Conservation (phyloP, 1,140 invertebrate species). For the Gyrodactylus bullatarudis region DNA sequence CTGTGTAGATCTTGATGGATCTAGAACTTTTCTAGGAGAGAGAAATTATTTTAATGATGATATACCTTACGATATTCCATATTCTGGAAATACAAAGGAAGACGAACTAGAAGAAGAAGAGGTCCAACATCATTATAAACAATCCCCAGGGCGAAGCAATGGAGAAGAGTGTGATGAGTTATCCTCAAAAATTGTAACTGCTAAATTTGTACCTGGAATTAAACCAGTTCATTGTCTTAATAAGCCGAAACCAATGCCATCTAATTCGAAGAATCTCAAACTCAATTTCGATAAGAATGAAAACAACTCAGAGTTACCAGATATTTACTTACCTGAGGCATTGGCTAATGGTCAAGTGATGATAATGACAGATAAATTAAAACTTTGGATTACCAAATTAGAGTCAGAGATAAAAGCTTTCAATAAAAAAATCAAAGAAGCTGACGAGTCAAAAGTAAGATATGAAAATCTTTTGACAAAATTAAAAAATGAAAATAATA, state of each 20-base stretch:
- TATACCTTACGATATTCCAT: no score
- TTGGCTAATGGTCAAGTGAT: not conserved
- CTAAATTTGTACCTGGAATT: not conserved
- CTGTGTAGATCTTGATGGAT: no score
- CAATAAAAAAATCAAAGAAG: not conserved
- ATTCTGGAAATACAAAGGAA: no score
- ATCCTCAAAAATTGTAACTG: not conserved
- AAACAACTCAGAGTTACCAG: not conserved
- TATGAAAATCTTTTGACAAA: not conserved
- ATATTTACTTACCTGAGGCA: not conserved
- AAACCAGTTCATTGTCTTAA: not conserved
- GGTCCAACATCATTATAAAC: no score
- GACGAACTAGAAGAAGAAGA: no score
- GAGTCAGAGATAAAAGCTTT: not conserved
- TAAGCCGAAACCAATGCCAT: not conserved
- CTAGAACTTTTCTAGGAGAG: no score
- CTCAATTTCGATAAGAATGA: not conserved
- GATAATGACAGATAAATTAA: slow-evolving; percentile 1
- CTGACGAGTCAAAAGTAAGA: not conserved
- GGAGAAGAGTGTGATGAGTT: no score
- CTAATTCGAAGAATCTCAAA: not conserved
- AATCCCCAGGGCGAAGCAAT: no score
- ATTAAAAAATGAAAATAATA: not conserved
- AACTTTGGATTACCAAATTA: not conserved
- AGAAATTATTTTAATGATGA: no score